Conservation (phyloP, 2,797 vertebrate species). For the Hafferia zeledoni region DNA sequence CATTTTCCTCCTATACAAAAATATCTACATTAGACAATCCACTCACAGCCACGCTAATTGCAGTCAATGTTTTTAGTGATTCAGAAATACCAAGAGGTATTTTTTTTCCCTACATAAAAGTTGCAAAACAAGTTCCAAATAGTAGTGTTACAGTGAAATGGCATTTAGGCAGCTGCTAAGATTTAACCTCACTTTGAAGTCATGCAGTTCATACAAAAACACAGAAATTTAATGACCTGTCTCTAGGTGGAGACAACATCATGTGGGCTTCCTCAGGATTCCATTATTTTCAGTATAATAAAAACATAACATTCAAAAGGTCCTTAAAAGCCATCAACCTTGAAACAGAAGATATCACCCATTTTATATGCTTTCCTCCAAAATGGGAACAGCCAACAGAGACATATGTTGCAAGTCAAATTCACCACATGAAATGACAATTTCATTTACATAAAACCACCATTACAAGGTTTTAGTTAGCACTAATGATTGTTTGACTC, state of each 20-base stretch:
- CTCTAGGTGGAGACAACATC: neutral
- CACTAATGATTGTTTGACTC: neutral
- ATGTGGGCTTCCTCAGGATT: neutral
- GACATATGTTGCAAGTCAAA: conserved; percentile 11
- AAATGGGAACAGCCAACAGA: neutral
- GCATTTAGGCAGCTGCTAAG: neutral
- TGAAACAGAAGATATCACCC: neutral
- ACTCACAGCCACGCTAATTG: neutral
- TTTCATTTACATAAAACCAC: conserved; percentile 25
- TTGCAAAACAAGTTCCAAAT: neutral
- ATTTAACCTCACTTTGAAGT: neutral
- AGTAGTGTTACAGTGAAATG: neutral
- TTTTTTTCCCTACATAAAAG: neutral
- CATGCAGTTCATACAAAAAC: neutral
- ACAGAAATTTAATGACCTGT: neutral
- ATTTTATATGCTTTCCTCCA: neutral
- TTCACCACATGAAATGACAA: neutral
- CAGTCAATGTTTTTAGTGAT: neutral
- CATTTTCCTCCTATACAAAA: neutral
- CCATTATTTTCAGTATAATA: neutral
- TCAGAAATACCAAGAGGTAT: neutral
- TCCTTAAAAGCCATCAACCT: neutral
- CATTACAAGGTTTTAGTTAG: conserved; percentile 39
- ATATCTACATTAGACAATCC: neutral
- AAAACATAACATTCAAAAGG: neutral